Evolutionary conservation across 2,888 invertebrate genomes (phyloP).

Genomic region (Ochropleura plecta): DNA sequence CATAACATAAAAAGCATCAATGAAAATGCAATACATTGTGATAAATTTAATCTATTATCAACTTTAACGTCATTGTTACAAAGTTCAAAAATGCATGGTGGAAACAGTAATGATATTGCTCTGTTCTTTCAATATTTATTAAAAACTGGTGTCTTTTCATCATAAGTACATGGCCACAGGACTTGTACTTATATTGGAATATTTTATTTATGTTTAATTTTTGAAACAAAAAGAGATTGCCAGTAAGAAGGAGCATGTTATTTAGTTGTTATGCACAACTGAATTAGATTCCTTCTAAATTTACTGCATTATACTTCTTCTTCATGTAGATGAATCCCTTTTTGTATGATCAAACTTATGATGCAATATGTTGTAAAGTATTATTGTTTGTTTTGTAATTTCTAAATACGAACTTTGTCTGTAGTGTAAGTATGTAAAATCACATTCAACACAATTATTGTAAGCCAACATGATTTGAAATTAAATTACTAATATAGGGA

Average conservation of each 20-base stretch:
- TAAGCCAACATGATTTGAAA: background rate
- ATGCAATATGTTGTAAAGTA: too few species aligned
- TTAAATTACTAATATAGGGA: background rate
- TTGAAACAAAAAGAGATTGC: background rate
- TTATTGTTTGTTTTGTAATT: background rate
- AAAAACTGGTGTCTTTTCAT: background rate
- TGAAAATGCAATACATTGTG: background rate
- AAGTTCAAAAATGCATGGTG: slow-evolving; percentile 7
- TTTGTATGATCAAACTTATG: too few species aligned
- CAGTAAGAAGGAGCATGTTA: background rate
- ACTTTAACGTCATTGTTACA: background rate
- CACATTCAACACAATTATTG: background rate
- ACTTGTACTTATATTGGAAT: background rate
- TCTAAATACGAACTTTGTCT: background rate
- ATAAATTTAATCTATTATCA: background rate
- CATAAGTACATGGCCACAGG: background rate
- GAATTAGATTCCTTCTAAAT: background rate
- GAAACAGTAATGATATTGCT: background rate
- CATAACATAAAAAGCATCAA: background rate
- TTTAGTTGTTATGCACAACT: too few species aligned
- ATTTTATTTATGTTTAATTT: background rate
- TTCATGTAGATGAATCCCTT: too few species aligned
- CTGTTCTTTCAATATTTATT: background rate
- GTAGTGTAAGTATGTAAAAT: background rate
- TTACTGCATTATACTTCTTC: background rate